These are phyloP conservation scores for Gryllus longicercus DNA, from an alignment of 2,888 invertebrate genomes.

Conservation along the genomic window DNA sequence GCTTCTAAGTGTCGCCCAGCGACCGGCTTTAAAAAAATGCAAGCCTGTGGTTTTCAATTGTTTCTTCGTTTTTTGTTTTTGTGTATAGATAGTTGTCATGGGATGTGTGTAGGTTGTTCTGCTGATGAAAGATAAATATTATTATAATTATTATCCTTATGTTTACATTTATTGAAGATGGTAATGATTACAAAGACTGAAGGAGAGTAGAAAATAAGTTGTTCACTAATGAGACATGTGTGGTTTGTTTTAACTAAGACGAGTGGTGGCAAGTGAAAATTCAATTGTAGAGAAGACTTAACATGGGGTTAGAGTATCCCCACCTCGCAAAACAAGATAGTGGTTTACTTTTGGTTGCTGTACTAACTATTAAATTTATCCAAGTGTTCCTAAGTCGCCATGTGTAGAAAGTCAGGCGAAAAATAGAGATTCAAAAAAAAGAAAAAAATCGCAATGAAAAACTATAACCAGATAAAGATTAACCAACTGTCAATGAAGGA, in stretches of 20 bases:
- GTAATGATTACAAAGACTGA: neutral
- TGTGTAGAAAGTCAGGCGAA: no score
- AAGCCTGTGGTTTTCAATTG: neutral
- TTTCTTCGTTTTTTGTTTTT: neutral
- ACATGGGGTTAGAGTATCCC: neutral
- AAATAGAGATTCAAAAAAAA: no score
- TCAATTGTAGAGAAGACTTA: no score
- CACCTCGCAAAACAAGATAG: neutral
- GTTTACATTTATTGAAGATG: neutral
- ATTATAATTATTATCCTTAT: conserved; percentile 11
- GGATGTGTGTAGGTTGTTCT: neutral
- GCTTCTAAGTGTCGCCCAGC: neutral
- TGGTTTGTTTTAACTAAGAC: neutral
- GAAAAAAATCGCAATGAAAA: no score
- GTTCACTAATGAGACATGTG: neutral
- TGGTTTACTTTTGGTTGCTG: neutral
- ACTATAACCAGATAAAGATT: no score
- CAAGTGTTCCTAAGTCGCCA: neutral
- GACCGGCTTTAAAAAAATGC: neutral
- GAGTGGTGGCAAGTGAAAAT: no score
- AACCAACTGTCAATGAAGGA: no score
- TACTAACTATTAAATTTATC: neutral
- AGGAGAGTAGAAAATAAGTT: neutral
- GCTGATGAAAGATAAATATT: neutral
- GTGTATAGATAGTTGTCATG: neutral